Evolutionary conservation across 2,888 invertebrate genomes (phyloP), one percentile per base, ranked within the genome.

Genomic region (Prionchulus punctatus): DNA sequence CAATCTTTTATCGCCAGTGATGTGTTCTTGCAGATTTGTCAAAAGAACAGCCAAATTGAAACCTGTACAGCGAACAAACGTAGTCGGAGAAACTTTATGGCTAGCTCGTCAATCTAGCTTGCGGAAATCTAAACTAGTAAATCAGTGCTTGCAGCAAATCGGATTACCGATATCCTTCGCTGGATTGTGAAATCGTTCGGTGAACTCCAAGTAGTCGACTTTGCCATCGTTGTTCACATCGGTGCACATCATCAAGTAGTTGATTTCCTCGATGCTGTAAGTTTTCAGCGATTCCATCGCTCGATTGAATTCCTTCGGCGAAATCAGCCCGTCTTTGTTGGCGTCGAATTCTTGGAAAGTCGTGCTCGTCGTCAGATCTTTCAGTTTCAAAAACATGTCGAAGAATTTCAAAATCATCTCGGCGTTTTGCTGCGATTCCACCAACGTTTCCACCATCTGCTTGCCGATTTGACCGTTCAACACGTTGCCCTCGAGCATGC

Each of bases 231-330:
- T 96, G 77, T 98, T 98, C 1, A 86, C 86, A 73, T 98, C 96
- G 66, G 94, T 94, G 71, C 98, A 98, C 63, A 88, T 87, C 71
- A 98, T 79, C 48, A 99, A 79, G 77, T 96, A 98, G 71, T 91
- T 88, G 70, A 99, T 98, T 77, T 98, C 98, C 72, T 98, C 96
- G 4, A 83, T 81, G 43, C 90, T 86, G 72, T 94, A 96, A 73
- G 88, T 91, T 76, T 99, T 99, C 70, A 90, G 90, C 66, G 90
- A 87, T 70, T 98, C 96, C 92, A 99, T 92, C 72, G 96, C 98
- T 65, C 92, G 88, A 70, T 88, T 86, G 73, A 99, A 98, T 73
- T 99, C 98, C 72, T 94, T 94, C 0, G 92, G 91, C 63, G 87
- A 83, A 2, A 99, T 91, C 88, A 91, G 92, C 2, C 98, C 98